Percentiles rank a stretch among this genome's conserved stretches.
These are phyloP conservation scores for Drosophila carrolli DNA, from an alignment of 1,140 invertebrate species.

Conservation along the genomic window DNA sequence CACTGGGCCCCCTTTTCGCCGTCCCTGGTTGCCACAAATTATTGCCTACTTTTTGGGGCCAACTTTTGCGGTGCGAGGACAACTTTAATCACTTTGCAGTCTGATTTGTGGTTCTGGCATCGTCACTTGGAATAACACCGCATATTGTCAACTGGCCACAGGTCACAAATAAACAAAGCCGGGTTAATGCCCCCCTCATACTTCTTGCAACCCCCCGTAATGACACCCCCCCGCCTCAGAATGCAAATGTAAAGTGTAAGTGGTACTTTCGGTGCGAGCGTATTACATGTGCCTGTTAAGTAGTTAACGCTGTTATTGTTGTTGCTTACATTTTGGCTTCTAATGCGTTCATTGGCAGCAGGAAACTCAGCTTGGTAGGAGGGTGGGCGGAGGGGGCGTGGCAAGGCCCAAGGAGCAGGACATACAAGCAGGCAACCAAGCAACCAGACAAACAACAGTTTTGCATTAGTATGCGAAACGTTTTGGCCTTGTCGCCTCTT, in stretches of 20 bases:
- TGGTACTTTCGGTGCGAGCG: conserved; percentile 31
- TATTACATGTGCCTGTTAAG: conserved; percentile 61
- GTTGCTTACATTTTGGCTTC: conserved; percentile 48
- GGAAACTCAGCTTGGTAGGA: not conserved
- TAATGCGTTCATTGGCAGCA: conserved; percentile 56
- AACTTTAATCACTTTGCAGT: conserved; percentile 50
- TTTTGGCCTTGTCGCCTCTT: conserved; percentile 42
- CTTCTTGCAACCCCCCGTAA: not conserved
- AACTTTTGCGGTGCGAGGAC: conserved; percentile 25
- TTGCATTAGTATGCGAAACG: conserved; percentile 53
- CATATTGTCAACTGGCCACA: conserved; percentile 36
- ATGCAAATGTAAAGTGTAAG: conserved; percentile 57
- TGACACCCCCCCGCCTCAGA: conserved; percentile 3
- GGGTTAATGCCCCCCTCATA: conserved; percentile 8
- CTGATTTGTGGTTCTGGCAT: conserved; percentile 35
- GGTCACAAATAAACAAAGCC: conserved; percentile 34
- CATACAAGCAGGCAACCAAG: conserved; percentile 14
- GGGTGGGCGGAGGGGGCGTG: not conserved
- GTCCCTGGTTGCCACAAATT: conserved; percentile 3
- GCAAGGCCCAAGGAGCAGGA: conserved; percentile 8
- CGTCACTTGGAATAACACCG: conserved; percentile 23
- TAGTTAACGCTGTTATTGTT: conserved; percentile 63
- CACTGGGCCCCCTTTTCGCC: too few relatives aligned
- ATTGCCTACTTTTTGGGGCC: conserved; percentile 44
- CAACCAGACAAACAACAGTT: conserved; percentile 63